Evolutionary conservation across 2,797 vertebrate species (phyloP).

Genomic region (Enteromius treurensis): DNA sequence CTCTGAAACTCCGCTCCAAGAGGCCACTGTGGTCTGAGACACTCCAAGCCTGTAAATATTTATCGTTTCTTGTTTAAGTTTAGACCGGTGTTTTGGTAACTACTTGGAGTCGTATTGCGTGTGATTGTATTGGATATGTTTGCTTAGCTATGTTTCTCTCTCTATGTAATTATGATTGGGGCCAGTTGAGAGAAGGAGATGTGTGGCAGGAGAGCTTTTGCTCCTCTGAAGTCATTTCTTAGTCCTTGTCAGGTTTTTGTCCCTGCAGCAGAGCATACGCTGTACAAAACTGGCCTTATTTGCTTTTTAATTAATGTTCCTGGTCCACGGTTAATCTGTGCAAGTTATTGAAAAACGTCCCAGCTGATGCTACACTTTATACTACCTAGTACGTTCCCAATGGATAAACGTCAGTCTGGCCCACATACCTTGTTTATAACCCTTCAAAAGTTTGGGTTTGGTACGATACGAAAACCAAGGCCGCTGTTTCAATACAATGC

Average conservation of each 20-base stretch:
- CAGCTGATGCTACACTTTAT: background rate
- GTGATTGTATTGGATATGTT: conserved; percentile 30
- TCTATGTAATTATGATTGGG: conserved; percentile 44
- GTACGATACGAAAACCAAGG: background rate
- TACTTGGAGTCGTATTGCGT: conserved; percentile 30
- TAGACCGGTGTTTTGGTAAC: conserved; percentile 60
- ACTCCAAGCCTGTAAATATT: conserved; percentile 75
- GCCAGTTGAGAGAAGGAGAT: conserved; percentile 34
- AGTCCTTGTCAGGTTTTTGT: conserved; percentile 1
- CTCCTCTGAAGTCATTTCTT: background rate
- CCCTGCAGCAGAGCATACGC: background rate
- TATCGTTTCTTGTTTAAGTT: conserved; percentile 71
- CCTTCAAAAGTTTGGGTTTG: background rate
- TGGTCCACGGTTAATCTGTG: background rate
- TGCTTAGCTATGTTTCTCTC: conserved; percentile 34
- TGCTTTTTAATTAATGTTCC: background rate
- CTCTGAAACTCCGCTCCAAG: conserved; percentile 29
- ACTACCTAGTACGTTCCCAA: background rate
- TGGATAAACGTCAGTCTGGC: background rate
- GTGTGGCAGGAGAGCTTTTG: conserved; percentile 5
- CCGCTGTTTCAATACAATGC: background rate
- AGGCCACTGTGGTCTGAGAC: conserved; percentile 62
- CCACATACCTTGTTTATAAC: background rate
- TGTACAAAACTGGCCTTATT: background rate
- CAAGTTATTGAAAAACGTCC: background rate